Evolutionary conservation across 2,113 vertebrate genomes (phyloP).

Genomic region (Embiotoca jacksoni): DNA sequence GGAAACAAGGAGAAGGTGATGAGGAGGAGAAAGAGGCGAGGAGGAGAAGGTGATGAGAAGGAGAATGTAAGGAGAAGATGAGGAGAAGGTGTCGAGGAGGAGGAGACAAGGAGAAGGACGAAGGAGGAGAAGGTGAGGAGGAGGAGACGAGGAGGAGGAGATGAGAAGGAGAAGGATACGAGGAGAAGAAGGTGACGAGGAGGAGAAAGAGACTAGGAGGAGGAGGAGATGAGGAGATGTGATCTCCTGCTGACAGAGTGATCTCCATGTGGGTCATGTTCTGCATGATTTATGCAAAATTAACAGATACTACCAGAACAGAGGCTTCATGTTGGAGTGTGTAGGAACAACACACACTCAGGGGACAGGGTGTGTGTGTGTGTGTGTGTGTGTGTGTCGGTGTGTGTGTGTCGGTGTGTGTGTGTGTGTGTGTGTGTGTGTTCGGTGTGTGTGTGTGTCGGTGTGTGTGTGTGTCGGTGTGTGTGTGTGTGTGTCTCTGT

Average conservation of each 20-base stretch:
- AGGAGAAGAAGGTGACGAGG: no score
- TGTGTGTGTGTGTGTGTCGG: neutral
- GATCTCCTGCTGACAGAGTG: constrained; percentile 72
- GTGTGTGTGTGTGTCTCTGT: constrained; percentile 48
- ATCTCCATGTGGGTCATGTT: constrained; percentile 80
- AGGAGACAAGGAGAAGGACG: no score
- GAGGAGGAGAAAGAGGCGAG: no score
- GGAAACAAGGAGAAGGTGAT: no score
- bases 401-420: constrained; percentile 12
- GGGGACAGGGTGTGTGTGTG: constrained; percentile 27
- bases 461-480: constrained; percentile 38
- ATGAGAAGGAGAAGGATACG: no score
- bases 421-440: constrained; percentile 43
- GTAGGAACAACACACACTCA: constrained; percentile 45
- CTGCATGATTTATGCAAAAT: constrained; percentile 79
- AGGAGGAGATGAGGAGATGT: constrained; percentile 36
- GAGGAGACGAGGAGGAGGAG: no score
- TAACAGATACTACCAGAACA: constrained; percentile 70
- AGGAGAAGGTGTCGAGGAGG: no score
- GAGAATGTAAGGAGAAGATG: no score
- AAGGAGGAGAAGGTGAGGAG: no score
- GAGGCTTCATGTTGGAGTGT: constrained; percentile 27
- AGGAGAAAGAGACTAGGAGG: constrained; percentile 30
- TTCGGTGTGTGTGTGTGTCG: constrained; percentile 52
- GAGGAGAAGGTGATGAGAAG: no score